A percentile compares a stretch with the other conserved stretches of the same genome.
Evolutionary conservation across 1,140 invertebrate species (phyloP).

Genomic region (Lepidostoma basale): DNA sequence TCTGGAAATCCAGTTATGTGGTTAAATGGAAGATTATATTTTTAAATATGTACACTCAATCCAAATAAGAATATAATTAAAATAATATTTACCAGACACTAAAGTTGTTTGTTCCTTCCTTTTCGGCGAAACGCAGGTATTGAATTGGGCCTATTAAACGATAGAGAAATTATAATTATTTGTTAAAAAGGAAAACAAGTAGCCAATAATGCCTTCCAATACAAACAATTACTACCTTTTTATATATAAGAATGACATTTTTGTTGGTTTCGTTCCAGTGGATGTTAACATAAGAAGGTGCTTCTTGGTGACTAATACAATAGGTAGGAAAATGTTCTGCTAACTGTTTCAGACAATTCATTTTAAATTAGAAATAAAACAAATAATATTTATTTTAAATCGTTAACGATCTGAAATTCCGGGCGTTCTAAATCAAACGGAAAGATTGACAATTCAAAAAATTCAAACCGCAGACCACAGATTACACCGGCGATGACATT

Average conservation of each 20-base stretch:
- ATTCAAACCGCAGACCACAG: not conserved
- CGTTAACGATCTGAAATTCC: not conserved
- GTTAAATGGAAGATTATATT: too few relatives aligned
- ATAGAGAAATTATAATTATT: not conserved
- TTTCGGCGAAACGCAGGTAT: constrained; percentile 12
- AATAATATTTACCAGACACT: constrained; percentile 28
- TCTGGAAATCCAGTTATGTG: too few relatives aligned
- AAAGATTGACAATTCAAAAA: not conserved
- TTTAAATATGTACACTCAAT: too few relatives aligned
- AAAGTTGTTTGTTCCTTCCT: constrained; percentile 34
- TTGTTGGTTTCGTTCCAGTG: constrained; percentile 49
- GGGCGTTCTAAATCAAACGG: not conserved
- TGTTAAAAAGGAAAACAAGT: constrained; percentile 12
- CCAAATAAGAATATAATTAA: too few relatives aligned
- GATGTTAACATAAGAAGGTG: constrained; percentile 55
- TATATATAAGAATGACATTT: constrained; percentile 52
- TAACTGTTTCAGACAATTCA: constrained; percentile 15
- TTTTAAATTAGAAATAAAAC: not conserved
- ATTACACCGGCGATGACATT: not conserved
- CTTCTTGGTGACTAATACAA: constrained; percentile 50
- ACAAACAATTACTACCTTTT: constrained; percentile 48
- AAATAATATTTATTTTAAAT: not conserved
- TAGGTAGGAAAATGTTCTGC: constrained; percentile 49
- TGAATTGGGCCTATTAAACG: not conserved
- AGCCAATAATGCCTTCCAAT: not conserved